A percentile compares a stretch with the other conserved stretches of the same genome.
Conservation (phyloP, 2,888 invertebrate species). For the Drosophila testacea region DNA sequence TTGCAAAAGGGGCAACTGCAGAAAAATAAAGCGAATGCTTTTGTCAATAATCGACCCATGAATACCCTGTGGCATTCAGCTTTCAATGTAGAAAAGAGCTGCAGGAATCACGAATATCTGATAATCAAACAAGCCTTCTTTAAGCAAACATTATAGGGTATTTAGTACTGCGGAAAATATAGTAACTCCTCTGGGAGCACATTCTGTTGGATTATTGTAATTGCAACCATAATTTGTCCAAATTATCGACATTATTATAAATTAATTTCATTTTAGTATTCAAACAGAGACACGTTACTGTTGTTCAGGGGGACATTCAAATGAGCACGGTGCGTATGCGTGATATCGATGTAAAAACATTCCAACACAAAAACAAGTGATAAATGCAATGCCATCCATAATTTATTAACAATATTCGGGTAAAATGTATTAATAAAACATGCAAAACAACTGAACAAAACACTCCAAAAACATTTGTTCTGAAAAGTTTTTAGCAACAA, state of each 20-base stretch:
- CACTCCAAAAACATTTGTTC: conserved; percentile 25
- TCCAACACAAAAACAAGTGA: conserved; percentile 25
- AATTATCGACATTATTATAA: conserved; percentile 77
- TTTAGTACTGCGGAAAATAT: neutral
- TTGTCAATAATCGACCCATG: neutral
- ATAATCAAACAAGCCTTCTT: neutral
- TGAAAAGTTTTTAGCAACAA: conserved; percentile 24
- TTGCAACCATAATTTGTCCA: conserved; percentile 74
- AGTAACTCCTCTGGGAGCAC: conserved; percentile 5
- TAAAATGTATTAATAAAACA: conserved; percentile 53
- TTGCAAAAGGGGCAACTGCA: conserved; percentile 30
- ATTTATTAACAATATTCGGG: conserved; percentile 60
- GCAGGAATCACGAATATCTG: too few species aligned
- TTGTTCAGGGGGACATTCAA: conserved; percentile 12
- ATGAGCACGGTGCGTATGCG: conserved; percentile 52
- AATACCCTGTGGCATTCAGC: conserved; percentile 15
- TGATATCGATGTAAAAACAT: conserved; percentile 36
- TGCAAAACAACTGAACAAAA: conserved; percentile 16
- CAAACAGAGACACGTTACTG: conserved; percentile 16
- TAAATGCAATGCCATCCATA: conserved; percentile 56
- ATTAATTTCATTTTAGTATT: conserved; percentile 54
- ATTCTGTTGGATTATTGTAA: conserved; percentile 45
- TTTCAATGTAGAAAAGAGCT: neutral
- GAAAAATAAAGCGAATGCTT: conserved; percentile 6
- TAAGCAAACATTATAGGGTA: neutral